Percentiles rank a stretch among this genome's conserved stretches.
Evolutionary conservation across 2,888 invertebrate species (phyloP).

Genomic region (Pristionchus entomophagus): DNA sequence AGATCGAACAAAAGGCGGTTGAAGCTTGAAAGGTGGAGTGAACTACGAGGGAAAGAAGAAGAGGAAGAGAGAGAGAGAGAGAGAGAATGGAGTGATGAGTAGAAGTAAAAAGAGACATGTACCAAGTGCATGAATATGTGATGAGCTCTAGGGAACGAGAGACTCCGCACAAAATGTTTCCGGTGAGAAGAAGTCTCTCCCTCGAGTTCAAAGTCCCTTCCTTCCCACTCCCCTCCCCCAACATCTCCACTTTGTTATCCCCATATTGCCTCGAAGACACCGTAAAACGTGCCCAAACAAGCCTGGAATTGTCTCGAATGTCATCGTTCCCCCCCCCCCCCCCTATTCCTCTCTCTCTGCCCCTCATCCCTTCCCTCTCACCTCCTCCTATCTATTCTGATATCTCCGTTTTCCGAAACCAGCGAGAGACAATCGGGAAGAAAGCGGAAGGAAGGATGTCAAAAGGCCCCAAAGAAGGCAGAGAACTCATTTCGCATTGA

Average conservation of each 20-base stretch:
- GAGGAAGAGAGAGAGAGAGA: not conserved
- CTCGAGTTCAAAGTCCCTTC: not conserved
- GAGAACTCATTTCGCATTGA: conserved; percentile 42
- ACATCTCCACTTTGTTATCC: not conserved
- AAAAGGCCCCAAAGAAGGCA: not conserved
- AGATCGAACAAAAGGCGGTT: not conserved
- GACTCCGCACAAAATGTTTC: conserved; percentile 7
- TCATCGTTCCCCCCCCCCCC: not conserved
- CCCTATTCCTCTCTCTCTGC: not conserved
- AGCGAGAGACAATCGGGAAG: not conserved
- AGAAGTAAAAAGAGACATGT: conserved; percentile 18
- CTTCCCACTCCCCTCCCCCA: not conserved
- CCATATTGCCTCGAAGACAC: not conserved
- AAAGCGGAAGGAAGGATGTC: not conserved
- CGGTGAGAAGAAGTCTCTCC: not conserved
- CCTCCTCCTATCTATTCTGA: not conserved
- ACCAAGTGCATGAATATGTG: conserved; percentile 31
- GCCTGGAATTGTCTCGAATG: not conserved
- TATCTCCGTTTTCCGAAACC: not conserved
- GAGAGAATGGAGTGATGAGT: not conserved
- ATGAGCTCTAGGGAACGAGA: conserved; percentile 1
- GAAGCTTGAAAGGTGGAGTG: not conserved
- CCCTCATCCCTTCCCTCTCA: not conserved
- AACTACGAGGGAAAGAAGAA: not conserved
- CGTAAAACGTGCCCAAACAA: not conserved